These are phyloP conservation scores for Zoanthus sociatus DNA, from an alignment of 92 coral and sea anemone species.

Conservation along the genomic window DNA sequence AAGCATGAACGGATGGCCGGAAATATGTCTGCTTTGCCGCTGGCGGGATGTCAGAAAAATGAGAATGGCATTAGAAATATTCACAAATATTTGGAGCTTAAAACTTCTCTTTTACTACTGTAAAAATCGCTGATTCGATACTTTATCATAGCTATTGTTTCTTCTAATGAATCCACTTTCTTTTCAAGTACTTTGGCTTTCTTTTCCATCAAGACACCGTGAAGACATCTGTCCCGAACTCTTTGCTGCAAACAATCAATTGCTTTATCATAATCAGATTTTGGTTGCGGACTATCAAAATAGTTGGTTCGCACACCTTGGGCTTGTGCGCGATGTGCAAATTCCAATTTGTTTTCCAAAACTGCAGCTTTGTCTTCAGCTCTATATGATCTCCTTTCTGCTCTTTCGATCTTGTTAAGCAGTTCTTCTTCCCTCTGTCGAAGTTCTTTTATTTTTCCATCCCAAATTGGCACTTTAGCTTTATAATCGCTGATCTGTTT, in stretches of 20 bases:
- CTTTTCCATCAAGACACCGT: constrained; percentile 49
- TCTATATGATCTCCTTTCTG: constrained; percentile 27
- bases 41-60: constrained; percentile 32
- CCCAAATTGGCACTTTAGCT: constrained; percentile 9
- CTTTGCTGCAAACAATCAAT: constrained; percentile 28
- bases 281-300: constrained; percentile 35
- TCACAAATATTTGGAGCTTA: constrained; percentile 42
- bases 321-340: constrained; percentile 31
- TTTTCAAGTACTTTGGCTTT: constrained; percentile 45
- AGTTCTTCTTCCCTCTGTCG: constrained; percentile 16
- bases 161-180: constrained; percentile 44
- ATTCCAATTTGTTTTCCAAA: constrained; percentile 41
- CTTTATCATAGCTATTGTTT: constrained; percentile 42
- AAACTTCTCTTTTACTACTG: constrained; percentile 38
- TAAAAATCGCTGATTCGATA: constrained; percentile 42
- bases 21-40: constrained; percentile 31
- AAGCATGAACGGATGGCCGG: constrained; percentile 13
- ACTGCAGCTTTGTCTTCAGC: constrained; percentile 43
- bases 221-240: constrained; percentile 41
- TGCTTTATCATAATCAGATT: constrained; percentile 31
- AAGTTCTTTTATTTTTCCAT: constrained; percentile 21
- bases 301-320: constrained; percentile 28
- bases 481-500: constrained; percentile 5
- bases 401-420: constrained; percentile 18
- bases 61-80: constrained; percentile 33